Evolutionary conservation across 2,797 vertebrate species (phyloP).

Genomic region (Graptemys geographica): DNA sequence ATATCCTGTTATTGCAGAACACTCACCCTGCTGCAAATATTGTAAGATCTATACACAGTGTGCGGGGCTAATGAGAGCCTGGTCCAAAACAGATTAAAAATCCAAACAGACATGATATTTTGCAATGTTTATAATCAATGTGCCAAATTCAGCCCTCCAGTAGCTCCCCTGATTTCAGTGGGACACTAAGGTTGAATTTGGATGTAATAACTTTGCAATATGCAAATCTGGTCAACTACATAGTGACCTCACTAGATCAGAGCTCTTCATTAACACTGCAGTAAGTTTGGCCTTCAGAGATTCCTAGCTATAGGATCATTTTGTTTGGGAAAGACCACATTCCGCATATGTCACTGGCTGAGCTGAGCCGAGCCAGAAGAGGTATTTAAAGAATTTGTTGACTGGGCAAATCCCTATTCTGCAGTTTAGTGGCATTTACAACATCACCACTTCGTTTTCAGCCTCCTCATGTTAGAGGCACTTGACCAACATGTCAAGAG

Average conservation of each 20-base stretch:
- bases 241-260: not conserved
- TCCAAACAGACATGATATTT: not conserved
- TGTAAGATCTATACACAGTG: not conserved
- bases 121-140: not conserved
- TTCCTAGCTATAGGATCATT: not conserved
- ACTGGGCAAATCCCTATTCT: not conserved
- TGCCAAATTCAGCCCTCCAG: not conserved
- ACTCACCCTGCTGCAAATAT: not conserved
- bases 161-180: not conserved
- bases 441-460: not conserved
- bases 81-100: not conserved
- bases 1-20: not conserved
- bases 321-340: not conserved
- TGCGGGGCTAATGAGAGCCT: not conserved
- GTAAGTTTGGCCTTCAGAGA: not conserved
- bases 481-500: not conserved
- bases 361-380: not conserved
- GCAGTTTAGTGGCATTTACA: rapidly evolving
- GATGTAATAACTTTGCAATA: too few species aligned
- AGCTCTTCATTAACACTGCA: not conserved
- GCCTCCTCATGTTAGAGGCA: not conserved
- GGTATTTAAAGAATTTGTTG: not conserved
- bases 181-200: not conserved
- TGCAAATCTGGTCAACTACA: too few species aligned
- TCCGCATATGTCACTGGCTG: not conserved